Conservation (phyloP, 2,113 vertebrate genomes). For the Nettapus auritus region DNA sequence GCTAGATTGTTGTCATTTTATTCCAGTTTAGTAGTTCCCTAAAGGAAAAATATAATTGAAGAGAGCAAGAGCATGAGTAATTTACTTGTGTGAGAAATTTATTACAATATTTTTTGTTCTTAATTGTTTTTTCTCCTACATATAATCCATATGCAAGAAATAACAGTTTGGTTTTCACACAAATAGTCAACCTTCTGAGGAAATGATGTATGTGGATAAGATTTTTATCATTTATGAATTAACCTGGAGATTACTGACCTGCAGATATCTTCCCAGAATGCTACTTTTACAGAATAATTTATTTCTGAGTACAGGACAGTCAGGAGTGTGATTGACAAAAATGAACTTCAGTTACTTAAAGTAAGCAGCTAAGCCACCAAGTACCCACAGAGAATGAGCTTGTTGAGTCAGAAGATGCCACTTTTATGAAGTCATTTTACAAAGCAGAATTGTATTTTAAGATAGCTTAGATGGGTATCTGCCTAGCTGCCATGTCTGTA, state of each 20-base stretch:
- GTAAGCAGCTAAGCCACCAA: not conserved
- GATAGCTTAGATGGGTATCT: constrained; percentile 20
- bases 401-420: constrained; percentile 32
- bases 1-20: not conserved
- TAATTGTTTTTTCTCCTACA: not conserved
- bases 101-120: not conserved
- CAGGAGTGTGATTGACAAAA: not conserved
- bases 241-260: not conserved
- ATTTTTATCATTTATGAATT: not conserved
- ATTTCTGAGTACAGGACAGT: not conserved
- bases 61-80: not conserved
- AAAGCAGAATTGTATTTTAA: constrained; percentile 22
- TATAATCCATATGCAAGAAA: not conserved
- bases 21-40: not conserved
- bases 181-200: not conserved
- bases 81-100: not conserved
- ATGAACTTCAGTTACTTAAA: not conserved
- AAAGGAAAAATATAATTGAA: not conserved
- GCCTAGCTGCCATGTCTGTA: not conserved
- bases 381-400: not conserved
- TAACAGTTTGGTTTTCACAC: not conserved
- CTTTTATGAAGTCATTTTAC: constrained; percentile 32
- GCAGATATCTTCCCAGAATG: not conserved
- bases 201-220: not conserved
- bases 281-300: not conserved